Evolutionary conservation across 2,113 vertebrate genomes (phyloP).

Genomic region (Pachypanchax playfairii): DNA sequence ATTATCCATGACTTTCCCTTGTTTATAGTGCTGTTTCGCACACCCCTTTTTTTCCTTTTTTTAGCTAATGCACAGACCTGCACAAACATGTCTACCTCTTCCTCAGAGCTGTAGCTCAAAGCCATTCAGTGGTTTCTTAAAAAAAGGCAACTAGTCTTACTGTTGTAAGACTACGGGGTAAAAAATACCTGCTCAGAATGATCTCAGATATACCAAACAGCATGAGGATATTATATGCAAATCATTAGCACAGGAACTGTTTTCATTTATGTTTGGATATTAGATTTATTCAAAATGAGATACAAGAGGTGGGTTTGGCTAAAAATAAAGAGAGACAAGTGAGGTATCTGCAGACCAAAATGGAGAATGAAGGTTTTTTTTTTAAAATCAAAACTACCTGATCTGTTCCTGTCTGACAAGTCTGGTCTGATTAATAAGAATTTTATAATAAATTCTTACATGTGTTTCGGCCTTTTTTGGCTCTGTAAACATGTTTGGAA

Average conservation of each 20-base stretch:
- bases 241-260: conserved; percentile 18
- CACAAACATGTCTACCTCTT: conserved; percentile 9
- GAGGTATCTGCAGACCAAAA: too few species aligned
- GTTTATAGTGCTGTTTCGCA: conserved; percentile 16
- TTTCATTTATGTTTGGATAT: conserved; percentile 31
- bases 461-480: neutral
- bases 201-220: neutral
- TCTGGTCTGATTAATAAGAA: too few species aligned
- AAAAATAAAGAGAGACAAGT: conserved; percentile 46
- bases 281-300: conserved; percentile 27
- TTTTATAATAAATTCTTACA: neutral
- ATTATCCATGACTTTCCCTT: conserved; percentile 73
- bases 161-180: neutral
- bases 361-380: conserved; percentile 46
- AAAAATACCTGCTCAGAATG: neutral
- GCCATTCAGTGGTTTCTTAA: neutral
- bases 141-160: neutral
- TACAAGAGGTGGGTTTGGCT: too few species aligned
- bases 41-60: neutral
- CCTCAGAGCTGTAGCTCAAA: neutral
- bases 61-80: conserved; percentile 6
- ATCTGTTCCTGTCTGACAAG: neutral
- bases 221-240: neutral
- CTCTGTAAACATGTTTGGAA: neutral
- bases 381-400: conserved; percentile 13